phyloP scores from a whole-genome alignment of 1,140 invertebrate species.

The fruit fly (Drosophila melanogaster) region Release_6_plus_ISO1_MT NT_037436.4:15535501-15536000 shows the following conservation, averaged over 20 bases:
- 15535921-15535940: constrained; percentile 39
- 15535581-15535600: constrained; percentile 55
- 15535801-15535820: constrained; percentile 53
- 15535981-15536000: constrained; percentile 82
- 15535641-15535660: constrained; percentile 52
- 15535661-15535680: constrained; percentile 21
- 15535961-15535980: constrained; percentile 28
- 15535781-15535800: constrained; percentile 56
- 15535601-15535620: constrained; percentile 27
- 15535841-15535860: constrained; percentile 76
- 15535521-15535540: constrained; percentile 76
- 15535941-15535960: constrained; percentile 22
- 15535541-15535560: constrained; percentile 74
- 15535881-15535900: constrained; percentile 53
- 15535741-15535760: constrained; percentile 58
- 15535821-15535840: constrained; percentile 55
- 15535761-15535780: constrained; percentile 43
- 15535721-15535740: constrained; percentile 43
- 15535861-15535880: constrained; percentile 79
- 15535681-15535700: constrained; percentile 41
- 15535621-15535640: constrained; percentile 47
- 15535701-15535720: constrained; percentile 37
- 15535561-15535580: constrained; percentile 65
- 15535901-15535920: constrained; percentile 25
- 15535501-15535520: constrained; percentile 48